Evolutionary conservation across 2,113 vertebrate genomes (phyloP).

Genomic region (Camelus bactrianus): DNA sequence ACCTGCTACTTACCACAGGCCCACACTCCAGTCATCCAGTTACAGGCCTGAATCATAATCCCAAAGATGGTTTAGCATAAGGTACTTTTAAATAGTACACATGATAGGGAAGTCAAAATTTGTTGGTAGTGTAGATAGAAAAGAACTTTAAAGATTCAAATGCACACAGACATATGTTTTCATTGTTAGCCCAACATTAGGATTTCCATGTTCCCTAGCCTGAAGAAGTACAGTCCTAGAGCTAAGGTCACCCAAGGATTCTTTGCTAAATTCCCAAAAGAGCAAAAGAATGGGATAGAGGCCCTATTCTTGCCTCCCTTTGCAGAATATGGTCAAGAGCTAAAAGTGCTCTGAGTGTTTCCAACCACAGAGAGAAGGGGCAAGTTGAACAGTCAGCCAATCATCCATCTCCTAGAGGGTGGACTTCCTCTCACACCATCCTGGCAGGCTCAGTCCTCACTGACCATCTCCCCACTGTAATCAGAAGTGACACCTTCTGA

Average conservation of each 20-base stretch:
- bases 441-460: not conserved
- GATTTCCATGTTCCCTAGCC: not conserved
- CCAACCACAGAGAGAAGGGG: not conserved
- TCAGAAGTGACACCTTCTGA: conserved; percentile 16
- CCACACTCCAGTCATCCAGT: conserved; percentile 63
- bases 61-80: conserved; percentile 49
- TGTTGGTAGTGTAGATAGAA: not conserved
- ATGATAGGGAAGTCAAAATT: conserved; percentile 55
- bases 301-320: not conserved
- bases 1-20: conserved; percentile 84
- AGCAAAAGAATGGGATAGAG: not conserved
- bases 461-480: not conserved
- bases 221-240: not conserved
- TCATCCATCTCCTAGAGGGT: not conserved
- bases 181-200: not conserved
- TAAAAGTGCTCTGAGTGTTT: not conserved
- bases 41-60: conserved; percentile 63
- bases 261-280: conserved; percentile 18
- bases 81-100: not conserved
- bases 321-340: not conserved
- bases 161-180: not conserved
- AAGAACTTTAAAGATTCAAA: conserved; percentile 13
- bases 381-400: not conserved
- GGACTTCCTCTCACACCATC: not conserved
- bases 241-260: not conserved